Base-by-base conservation (phyloP, 2,113 vertebrate genomes). In the Menidia beryllina region DNA sequence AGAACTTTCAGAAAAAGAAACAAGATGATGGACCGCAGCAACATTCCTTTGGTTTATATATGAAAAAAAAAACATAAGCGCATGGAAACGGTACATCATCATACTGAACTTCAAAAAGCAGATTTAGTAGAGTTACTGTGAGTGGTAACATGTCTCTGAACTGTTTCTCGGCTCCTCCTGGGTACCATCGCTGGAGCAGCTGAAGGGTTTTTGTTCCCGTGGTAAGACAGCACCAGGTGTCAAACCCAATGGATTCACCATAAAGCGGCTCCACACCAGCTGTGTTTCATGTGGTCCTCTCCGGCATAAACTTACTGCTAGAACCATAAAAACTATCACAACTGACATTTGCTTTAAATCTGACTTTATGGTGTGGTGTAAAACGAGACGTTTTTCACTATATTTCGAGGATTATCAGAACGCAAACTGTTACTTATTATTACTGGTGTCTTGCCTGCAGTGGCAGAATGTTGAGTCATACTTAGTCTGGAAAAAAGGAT, bases 141-240 rank as follows among this genome's bases (percentile, higher is more conserved):
- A 69, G 62, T 25, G 0, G 48, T 73, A 54, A 61, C 15, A 36
- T 49, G 56, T 70, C 55, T 82, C 59, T 72, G 72, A 52, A 69
- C 49, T 38, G 52, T 56, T 68, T 43, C 61, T 65, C n/a, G 8
- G 52, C 60, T 75, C 62, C 43, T 62, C 75, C 60, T 69, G 64
- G 63, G 51, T 43, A 81, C 71, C 85, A 79, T 85, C 75, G 59
- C 82, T 73, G 62, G 54, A 69, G 71, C 86, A 87, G 85, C 86
- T 89, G 88, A 89, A 41, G 25, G 15, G 4, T 38, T 85, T 72
- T 73, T 68, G 69, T 86, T 89, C 83, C 79, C 75, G 69, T 30
- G 58, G 66, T 64, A 0, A 36, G 59, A 70, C 57, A 57, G 66
- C 43, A 65, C 82, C 86, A 86, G 78, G 88, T 89, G 86, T 82